These are phyloP conservation scores for Metallyticus violacea DNA, from an alignment of 2,888 invertebrate species.

Conservation along the genomic window DNA sequence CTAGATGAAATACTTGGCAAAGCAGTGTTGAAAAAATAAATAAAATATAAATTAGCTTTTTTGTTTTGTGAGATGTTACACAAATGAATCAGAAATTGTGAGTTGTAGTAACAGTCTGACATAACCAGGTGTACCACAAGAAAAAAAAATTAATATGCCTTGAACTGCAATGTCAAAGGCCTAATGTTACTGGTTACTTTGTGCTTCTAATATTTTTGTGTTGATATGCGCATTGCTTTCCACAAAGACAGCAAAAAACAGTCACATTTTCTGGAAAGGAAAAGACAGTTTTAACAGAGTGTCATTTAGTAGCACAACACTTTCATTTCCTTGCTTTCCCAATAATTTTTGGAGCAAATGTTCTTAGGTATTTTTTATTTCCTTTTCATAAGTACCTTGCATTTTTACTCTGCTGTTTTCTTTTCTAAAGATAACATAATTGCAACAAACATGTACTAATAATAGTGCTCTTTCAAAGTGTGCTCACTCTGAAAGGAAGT, in stretches of 20 bases:
- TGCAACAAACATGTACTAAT: neutral
- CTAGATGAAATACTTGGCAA: neutral
- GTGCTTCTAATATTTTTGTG: neutral
- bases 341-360: neutral
- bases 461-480: neutral
- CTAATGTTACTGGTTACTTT: neutral
- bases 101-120: neutral
- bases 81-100: neutral
- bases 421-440: neutral
- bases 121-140: neutral
- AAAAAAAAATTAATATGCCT: neutral
- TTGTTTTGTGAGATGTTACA: neutral
- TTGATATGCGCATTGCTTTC: neutral
- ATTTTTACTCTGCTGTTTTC: neutral
- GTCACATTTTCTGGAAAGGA: neutral
- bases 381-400: neutral
- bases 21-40: neutral
- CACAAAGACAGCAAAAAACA: too few relatives aligned
- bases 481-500: neutral
- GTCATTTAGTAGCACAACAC: neutral
- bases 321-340: too few relatives aligned
- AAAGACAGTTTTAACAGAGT: neutral
- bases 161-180: neutral
- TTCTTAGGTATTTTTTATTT: neutral
- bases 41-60: neutral